phyloP scores from a whole-genome alignment of 2,888 invertebrate genomes.

The Mythimna loreyi region DNA sequence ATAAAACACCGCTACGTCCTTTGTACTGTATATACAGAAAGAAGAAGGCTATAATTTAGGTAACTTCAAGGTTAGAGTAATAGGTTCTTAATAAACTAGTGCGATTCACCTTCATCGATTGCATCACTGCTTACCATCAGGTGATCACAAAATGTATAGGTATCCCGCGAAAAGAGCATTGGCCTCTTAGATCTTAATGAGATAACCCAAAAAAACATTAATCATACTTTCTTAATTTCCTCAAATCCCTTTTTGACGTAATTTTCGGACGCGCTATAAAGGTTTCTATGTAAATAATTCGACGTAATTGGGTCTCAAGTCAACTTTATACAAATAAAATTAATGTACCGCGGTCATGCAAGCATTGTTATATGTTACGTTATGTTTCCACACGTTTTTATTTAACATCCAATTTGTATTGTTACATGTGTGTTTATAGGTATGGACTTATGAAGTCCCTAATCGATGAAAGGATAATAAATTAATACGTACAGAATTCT shows the following conservation, averaged over 20 bases:
- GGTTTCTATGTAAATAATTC: slow-evolving; percentile 40
- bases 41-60: too few relatives aligned
- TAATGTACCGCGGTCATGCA: slow-evolving; percentile 49
- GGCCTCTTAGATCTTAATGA: neutral
- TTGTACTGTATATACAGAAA: too few relatives aligned
- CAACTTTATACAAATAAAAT: slow-evolving; percentile 40
- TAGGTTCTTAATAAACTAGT: too few relatives aligned
- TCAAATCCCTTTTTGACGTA: slow-evolving; percentile 15
- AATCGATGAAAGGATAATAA: slow-evolving; percentile 8
- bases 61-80: too few relatives aligned
- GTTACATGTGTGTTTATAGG: neutral
- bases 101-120: too few relatives aligned
- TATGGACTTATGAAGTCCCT: slow-evolving; percentile 4
- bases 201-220: slow-evolving; percentile 11
- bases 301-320: slow-evolving; percentile 47
- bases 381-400: slow-evolving; percentile 26
- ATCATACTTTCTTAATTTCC: slow-evolving; percentile 25
- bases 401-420: neutral
- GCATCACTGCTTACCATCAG: too few relatives aligned
- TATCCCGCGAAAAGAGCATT: neutral
- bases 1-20: too few relatives aligned
- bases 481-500: slow-evolving; percentile 2
- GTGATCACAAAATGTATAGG: neutral
- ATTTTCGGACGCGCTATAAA: slow-evolving; percentile 30
- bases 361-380: slow-evolving; percentile 33